These are phyloP conservation scores for Holothuria leucospilota DNA, from an alignment of 53 echinoderm and acorn worm genomes.

Conservation along the genomic window DNA sequence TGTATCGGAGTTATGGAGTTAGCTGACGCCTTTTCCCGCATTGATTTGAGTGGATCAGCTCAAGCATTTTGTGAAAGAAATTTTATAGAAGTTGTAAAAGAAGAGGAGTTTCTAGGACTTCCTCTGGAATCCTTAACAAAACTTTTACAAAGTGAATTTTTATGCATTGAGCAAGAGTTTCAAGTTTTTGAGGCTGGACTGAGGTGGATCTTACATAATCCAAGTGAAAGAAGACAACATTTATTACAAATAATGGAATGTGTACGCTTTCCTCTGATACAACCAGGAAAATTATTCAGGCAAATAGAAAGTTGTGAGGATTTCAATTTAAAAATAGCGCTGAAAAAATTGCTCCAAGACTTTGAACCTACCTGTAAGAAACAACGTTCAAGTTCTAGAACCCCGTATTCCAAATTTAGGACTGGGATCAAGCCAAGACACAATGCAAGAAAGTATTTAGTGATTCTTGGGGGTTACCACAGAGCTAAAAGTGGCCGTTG, in stretches of 20 bases:
- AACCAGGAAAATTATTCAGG: conserved; percentile 74
- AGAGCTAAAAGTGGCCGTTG: conserved; percentile 74
- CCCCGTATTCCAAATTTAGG: conserved; percentile 29
- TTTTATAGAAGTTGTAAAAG: conserved; percentile 67
- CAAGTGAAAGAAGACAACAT: conserved; percentile 61
- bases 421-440: conserved; percentile 61
- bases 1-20: conserved; percentile 89
- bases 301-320: conserved; percentile 78
- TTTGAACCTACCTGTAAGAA: conserved; percentile 88
- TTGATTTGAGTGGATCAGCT: conserved; percentile 66
- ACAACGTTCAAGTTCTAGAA: conserved; percentile 4
- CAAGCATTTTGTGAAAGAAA: conserved; percentile 71
- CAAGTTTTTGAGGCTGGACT: conserved; percentile 88
- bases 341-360: conserved; percentile 80
- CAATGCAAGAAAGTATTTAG: conserved; percentile 81
- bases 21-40: conserved; percentile 72
- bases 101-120: conserved; percentile 84
- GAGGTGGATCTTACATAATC: conserved; percentile 81
- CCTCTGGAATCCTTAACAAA: conserved; percentile 60
- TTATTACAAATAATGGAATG: conserved; percentile 78
- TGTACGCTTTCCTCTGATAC: conserved; percentile 80
- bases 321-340: conserved; percentile 79
- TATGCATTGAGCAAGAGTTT: conserved; percentile 86
- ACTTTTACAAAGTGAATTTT: conserved; percentile 76
- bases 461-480: conserved; percentile 89